phyloP scores from a whole-genome alignment of 2,113 vertebrate genomes.

The Neolamprologus cancellatus region DNA sequence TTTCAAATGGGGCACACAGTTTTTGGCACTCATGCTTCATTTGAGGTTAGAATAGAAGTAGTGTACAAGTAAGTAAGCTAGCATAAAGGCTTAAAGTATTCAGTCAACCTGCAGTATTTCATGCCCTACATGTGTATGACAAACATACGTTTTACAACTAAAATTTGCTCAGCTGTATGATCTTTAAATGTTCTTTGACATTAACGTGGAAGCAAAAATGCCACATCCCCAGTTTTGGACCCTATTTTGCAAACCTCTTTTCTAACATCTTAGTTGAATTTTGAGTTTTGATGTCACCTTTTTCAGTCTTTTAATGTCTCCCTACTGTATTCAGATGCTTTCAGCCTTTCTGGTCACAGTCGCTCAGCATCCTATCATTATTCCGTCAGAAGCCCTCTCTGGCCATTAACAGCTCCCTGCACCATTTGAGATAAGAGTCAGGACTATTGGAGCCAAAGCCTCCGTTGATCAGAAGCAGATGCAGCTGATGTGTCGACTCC shows the following conservation, averaged over 20 bases:
- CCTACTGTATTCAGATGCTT: neutral
- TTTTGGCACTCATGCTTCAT: neutral
- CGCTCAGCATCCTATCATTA: slow-evolving; percentile 1
- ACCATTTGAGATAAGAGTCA: slow-evolving; percentile 5
- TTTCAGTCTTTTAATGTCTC: neutral
- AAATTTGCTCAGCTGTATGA: neutral
- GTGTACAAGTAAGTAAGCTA: neutral
- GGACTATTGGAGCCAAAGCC: slow-evolving; percentile 1
- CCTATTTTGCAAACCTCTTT: neutral
- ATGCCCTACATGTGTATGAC: neutral
- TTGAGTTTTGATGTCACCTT: neutral
- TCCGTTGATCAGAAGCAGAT: neutral
- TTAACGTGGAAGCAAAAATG: neutral
- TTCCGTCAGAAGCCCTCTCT: neutral
- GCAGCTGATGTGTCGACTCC: slow-evolving; percentile 24
- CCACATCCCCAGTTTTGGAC: neutral
- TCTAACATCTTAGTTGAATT: neutral
- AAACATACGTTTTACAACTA: neutral
- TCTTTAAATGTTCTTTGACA: neutral
- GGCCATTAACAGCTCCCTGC: slow-evolving; percentile 6
- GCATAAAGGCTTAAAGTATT: neutral
- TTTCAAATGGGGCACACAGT: neutral
- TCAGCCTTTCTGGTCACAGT: neutral
- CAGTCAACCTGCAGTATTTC: neutral
- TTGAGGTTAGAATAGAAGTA: neutral